These are phyloP conservation scores for Nysson spinosus DNA, from an alignment of 2,888 invertebrate genomes.

Conservation along the genomic window DNA sequence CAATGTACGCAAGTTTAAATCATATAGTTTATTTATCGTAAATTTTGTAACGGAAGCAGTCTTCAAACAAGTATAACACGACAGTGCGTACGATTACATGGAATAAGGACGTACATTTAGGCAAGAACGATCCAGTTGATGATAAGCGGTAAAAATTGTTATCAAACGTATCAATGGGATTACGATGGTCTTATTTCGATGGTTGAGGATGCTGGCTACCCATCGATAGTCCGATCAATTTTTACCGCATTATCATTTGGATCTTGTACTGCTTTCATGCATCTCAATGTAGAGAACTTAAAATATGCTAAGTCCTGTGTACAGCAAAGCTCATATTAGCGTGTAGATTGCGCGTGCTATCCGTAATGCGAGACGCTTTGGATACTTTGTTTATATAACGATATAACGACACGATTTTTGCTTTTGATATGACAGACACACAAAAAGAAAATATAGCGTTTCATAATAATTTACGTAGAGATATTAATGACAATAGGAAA, in stretches of 20 bases:
- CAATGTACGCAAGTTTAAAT: slow-evolving; percentile 44
- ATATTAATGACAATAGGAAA: slow-evolving; percentile 41
- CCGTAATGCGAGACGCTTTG: slow-evolving; percentile 51
- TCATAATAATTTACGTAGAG: slow-evolving; percentile 62
- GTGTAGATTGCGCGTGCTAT: slow-evolving; percentile 64
- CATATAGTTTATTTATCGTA: slow-evolving; percentile 68
- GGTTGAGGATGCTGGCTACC: slow-evolving; percentile 58
- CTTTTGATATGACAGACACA: slow-evolving; percentile 67
- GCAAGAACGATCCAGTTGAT: slow-evolving; percentile 11
- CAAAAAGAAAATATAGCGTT: slow-evolving; percentile 64
- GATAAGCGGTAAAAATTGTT: not conserved
- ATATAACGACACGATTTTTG: slow-evolving; percentile 41
- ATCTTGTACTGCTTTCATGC: slow-evolving; percentile 33
- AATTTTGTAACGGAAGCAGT: slow-evolving; percentile 75
- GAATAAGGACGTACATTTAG: slow-evolving; percentile 60
- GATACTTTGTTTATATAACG: slow-evolving; percentile 32
- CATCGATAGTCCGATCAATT: slow-evolving; percentile 6
- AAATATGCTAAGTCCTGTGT: slow-evolving; percentile 55
- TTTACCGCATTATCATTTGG: not conserved
- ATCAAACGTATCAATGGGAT: slow-evolving; percentile 3
- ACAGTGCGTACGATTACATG: slow-evolving; percentile 65
- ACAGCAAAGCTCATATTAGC: slow-evolving; percentile 67
- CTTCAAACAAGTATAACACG: slow-evolving; percentile 72
- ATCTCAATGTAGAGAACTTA: slow-evolving; percentile 46
- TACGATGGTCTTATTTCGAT: slow-evolving; percentile 22